Percentiles rank a stretch among this genome's conserved stretches.
Evolutionary conservation across 2,888 invertebrate genomes (phyloP).

Genomic region (Drosophila diplacantha): DNA sequence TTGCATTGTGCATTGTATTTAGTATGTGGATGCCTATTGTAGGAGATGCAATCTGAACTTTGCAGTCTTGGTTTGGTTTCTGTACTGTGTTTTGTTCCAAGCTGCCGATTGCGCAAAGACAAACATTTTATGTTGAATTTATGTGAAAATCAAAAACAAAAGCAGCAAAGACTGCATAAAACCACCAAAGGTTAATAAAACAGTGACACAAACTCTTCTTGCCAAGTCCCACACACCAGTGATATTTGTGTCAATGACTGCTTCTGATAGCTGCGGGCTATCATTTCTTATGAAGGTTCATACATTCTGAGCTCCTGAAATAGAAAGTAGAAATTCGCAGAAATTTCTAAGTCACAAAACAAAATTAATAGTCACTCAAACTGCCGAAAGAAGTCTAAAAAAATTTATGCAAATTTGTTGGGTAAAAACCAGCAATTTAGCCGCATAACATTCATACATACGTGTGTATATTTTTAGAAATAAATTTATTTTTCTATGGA

Average conservation of each 20-base stretch:
- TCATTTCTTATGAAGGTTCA: slow-evolving; percentile 2
- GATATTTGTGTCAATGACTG: slow-evolving; percentile 58
- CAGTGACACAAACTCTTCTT: not conserved
- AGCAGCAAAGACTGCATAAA: slow-evolving; percentile 39
- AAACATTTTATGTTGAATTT: slow-evolving; percentile 62
- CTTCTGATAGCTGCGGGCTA: slow-evolving; percentile 11
- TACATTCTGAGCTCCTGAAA: slow-evolving; percentile 45
- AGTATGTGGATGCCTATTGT: slow-evolving; percentile 62
- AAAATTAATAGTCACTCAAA: slow-evolving; percentile 25
- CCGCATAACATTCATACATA: slow-evolving; percentile 35
- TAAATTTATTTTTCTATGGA: slow-evolving; percentile 24
- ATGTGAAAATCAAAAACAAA: slow-evolving; percentile 50
- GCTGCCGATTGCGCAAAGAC: slow-evolving; percentile 49
- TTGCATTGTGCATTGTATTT: slow-evolving; percentile 61
- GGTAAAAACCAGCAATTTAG: slow-evolving; percentile 55
- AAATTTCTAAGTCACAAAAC: slow-evolving; percentile 33
- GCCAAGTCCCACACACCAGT: not conserved
- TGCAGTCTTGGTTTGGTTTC: slow-evolving; percentile 22
- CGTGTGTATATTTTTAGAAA: slow-evolving; percentile 37
- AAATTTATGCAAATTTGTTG: slow-evolving; percentile 61
- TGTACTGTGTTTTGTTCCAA: slow-evolving; percentile 18
- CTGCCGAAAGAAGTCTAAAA: slow-evolving; percentile 28
- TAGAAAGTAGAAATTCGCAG: slow-evolving; percentile 64
- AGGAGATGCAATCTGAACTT: slow-evolving; percentile 68
- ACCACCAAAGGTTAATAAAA: slow-evolving; percentile 18